Percentiles rank a stretch among this genome's conserved stretches.
Evolutionary conservation across 1,140 invertebrate genomes (phyloP).

Genomic region (Drosophila rhopaloa): DNA sequence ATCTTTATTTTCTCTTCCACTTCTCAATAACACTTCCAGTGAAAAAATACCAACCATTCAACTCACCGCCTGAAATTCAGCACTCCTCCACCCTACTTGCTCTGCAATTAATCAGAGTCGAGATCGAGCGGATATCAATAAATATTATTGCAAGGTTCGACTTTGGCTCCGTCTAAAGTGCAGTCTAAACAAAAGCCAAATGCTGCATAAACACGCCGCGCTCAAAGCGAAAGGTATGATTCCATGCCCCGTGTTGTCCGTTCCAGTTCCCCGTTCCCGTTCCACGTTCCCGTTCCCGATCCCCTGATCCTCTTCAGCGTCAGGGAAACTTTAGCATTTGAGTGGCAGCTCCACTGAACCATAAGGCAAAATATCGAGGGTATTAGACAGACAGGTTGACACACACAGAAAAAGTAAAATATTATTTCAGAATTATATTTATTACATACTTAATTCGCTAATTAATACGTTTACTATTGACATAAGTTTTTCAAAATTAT

Average conservation of each 20-base stretch:
- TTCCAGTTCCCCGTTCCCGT: too few species aligned
- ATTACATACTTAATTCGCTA: too few species aligned
- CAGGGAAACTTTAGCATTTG: too few species aligned
- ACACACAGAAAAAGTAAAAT: too few species aligned
- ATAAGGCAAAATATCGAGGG: background rate
- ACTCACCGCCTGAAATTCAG: background rate
- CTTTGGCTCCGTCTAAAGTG: slow-evolving; percentile 41
- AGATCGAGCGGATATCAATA: slow-evolving; percentile 42
- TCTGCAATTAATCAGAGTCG: slow-evolving; percentile 23
- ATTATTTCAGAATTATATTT: too few species aligned
- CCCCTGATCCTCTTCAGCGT: background rate
- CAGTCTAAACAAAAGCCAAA: slow-evolving; percentile 58
- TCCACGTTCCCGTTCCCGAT: too few species aligned
- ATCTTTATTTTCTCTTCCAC: background rate
- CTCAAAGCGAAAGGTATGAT: slow-evolving; percentile 3
- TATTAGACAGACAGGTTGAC: too few species aligned
- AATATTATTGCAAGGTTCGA: slow-evolving; percentile 49
- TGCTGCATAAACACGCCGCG: slow-evolving; percentile 46
- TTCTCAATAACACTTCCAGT: background rate
- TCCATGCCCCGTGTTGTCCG: background rate
- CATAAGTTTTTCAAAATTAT: too few species aligned
- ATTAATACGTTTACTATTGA: too few species aligned
- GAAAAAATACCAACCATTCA: background rate
- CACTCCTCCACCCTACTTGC: background rate
- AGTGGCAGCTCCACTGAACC: background rate